Evolutionary conservation across 2,797 vertebrate genomes (phyloP).

Genomic region (Anguilla pacifica): DNA sequence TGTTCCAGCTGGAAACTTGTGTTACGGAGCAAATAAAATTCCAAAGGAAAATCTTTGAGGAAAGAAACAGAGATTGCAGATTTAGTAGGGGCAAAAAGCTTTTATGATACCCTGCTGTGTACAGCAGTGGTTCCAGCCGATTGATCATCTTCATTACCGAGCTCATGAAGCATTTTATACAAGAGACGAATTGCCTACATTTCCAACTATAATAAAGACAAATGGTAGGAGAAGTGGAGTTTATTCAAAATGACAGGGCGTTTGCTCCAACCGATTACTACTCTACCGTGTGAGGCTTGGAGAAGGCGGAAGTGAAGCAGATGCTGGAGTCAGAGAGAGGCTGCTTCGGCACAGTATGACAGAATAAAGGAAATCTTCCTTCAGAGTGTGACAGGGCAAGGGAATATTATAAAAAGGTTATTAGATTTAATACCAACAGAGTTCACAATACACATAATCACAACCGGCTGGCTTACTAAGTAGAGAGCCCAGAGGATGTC

Average conservation of each 20-base stretch:
- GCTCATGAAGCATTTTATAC: neutral
- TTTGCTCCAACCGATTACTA: slow-evolving; percentile 6
- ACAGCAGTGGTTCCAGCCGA: neutral
- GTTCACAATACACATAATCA: neutral
- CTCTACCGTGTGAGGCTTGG: neutral
- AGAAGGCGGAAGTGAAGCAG: slow-evolving; percentile 4
- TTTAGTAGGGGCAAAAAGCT: neutral
- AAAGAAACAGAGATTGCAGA: neutral
- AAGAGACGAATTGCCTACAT: neutral
- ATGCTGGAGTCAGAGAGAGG: neutral
- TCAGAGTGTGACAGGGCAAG: neutral
- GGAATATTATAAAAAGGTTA: neutral
- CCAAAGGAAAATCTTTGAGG: neutral
- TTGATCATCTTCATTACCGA: slow-evolving; percentile 11
- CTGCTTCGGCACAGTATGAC: neutral
- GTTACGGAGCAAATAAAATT: neutral
- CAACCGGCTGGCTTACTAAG: neutral
- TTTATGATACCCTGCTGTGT: neutral
- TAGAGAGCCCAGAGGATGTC: neutral
- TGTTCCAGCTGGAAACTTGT: neutral
- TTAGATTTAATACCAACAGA: neutral
- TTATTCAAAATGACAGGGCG: slow-evolving; percentile 11
- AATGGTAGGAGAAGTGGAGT: neutral
- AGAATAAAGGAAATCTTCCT: neutral
- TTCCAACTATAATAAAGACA: slow-evolving; percentile 13